Percentiles rank a stretch among this genome's conserved stretches.
These are phyloP conservation scores for Cyprichromis sp. DNA, from an alignment of 2,113 vertebrate species.

Conservation along the genomic window DNA sequence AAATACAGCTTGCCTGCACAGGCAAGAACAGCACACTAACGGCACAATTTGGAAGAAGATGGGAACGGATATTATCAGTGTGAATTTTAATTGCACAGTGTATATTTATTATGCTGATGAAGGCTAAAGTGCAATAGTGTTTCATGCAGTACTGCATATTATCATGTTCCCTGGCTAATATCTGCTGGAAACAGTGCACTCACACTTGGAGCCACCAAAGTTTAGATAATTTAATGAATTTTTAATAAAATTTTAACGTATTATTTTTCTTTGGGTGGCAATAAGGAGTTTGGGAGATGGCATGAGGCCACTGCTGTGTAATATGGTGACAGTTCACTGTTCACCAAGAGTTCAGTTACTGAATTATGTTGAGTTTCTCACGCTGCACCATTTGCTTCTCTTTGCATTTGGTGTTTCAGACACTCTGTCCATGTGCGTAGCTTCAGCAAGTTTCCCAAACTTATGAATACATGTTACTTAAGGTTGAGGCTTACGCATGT, in stretches of 20 bases:
- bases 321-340: background rate
- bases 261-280: background rate
- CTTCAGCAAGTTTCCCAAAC: background rate
- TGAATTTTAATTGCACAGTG: background rate
- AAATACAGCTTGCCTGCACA: background rate
- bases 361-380: background rate
- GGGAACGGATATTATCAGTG: background rate
- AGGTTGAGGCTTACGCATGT: background rate
- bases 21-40: background rate
- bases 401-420: background rate
- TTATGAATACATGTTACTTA: background rate
- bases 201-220: background rate
- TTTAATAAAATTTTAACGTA: background rate
- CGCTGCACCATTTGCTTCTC: background rate
- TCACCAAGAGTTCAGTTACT: too few relatives aligned
- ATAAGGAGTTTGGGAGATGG: background rate
- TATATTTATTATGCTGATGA: background rate
- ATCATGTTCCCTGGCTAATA: background rate
- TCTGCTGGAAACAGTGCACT: background rate
- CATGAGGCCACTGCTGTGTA: background rate
- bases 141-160: background rate
- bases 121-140: background rate
- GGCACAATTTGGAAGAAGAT: background rate
- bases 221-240: background rate
- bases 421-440: background rate